Evolutionary conservation across 2,888 invertebrate genomes (phyloP), one percentile per base, ranked within the genome.

Genomic region (Theodoxus fluviatilis): DNA sequence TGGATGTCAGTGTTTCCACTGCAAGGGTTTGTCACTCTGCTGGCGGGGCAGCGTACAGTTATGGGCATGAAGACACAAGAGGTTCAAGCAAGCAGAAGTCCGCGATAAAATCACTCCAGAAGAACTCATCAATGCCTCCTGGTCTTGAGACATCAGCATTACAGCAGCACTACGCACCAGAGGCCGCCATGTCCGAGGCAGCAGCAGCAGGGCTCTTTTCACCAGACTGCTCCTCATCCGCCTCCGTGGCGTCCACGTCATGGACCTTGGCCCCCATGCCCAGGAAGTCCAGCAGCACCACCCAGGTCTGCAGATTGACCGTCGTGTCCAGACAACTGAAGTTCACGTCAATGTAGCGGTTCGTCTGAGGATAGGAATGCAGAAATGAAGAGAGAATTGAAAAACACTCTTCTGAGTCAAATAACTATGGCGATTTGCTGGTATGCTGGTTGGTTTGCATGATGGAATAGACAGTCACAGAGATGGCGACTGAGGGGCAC

Each of bases 261-360:
- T 83, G 82, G 3, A 85, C 80, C 68, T 85, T 87, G 52, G 86
- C 84, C n/a, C 87, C 87, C 73, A 89, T 76, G 37, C 95, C 95
- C 82, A 98, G 94, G 87, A 98, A 97, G 88, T 98, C 97, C 67
- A 98, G 90, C 57, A 98, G 92, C 40, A 96, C 92, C 79, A 95
- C 94, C 98, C 97, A 98, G 67, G 96, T 94, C 85, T 96, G 94
- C 33, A 95, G 92, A 84, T 94, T 96, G 76, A 98, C 91, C 38
- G 94, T 93, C 75, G 97, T 89, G 86, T 97, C 95, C 78, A 98
- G 89, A 80, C 94, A 93, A 86, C 95, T 96, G 87, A 97, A 96
- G 84, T 96, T 94, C 31, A 97, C 92, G 68, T 91, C 89, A 76
- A 92, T 91, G 55, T 91, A 90, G n/a, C 92, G 89, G 88, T 91